phyloP scores from a whole-genome alignment of 2,888 invertebrate species.

The Acholoe squamosa region DNA sequence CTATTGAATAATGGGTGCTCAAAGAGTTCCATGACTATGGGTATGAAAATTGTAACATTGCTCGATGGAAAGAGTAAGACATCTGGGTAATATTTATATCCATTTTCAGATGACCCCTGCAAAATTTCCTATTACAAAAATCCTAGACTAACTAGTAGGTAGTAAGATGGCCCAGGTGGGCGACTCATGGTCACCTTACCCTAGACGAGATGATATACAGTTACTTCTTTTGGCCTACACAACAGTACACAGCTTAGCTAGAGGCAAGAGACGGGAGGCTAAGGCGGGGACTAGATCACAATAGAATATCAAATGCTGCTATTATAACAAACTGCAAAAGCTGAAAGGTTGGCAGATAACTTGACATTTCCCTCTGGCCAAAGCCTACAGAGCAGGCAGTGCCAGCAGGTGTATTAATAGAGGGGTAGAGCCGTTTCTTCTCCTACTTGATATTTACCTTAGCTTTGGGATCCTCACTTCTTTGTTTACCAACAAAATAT shows the following conservation, averaged over 20 bases:
- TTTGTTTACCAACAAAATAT: slow-evolving; percentile 41
- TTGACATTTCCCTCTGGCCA: slow-evolving; percentile 17
- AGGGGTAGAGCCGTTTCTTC: neutral
- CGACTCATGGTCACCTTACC: no score
- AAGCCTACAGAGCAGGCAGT: neutral
- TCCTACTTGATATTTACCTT: slow-evolving; percentile 3
- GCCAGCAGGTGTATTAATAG: slow-evolving; percentile 27
- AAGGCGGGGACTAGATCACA: neutral
- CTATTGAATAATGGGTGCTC: no score
- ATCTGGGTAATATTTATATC: no score
- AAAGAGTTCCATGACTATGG: no score
- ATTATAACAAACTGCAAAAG: neutral
- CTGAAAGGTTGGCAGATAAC: slow-evolving; percentile 1
- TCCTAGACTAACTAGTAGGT: no score
- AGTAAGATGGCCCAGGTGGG: no score
- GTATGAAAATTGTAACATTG: no score
- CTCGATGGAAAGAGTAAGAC: no score
- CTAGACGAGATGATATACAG: neutral
- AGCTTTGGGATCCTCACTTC: neutral
- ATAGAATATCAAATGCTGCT: slow-evolving; percentile 10
- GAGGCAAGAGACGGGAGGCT: neutral
- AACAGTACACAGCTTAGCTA: neutral
- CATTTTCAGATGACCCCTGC: no score
- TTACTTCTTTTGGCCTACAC: neutral
- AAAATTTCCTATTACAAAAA: no score